A percentile compares a stretch with the other conserved stretches of the same genome.
Conservation (phyloP, 2,113 vertebrate species). For the Salvelinus namaycush region DNA sequence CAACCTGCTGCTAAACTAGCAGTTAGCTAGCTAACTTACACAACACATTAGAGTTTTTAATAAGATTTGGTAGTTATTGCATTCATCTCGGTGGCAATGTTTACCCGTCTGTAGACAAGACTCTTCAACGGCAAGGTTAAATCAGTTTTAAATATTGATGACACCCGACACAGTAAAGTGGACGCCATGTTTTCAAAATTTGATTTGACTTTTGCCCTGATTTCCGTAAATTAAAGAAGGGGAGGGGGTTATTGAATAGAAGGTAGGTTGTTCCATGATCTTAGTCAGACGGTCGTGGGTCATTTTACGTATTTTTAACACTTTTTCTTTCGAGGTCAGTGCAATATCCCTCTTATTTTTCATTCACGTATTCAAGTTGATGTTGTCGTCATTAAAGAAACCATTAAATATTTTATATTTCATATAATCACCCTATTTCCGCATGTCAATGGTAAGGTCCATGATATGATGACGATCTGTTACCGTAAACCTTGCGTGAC, state of each 20-base stretch:
- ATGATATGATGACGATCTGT: slow-evolving; percentile 17
- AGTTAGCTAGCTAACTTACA: background rate
- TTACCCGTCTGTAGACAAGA: background rate
- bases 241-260: background rate
- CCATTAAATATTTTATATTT: background rate
- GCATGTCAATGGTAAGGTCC: slow-evolving; percentile 28
- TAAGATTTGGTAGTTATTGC: background rate
- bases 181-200: background rate
- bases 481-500: slow-evolving; percentile 43
- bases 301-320: background rate
- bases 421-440: background rate
- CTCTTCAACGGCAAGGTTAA: background rate
- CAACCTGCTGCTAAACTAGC: background rate
- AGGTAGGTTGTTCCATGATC: no score
- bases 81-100: background rate
- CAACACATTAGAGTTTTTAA: background rate
- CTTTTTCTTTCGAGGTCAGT: background rate
- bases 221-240: background rate
- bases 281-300: no score
- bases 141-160: background rate
- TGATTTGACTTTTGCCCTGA: background rate
- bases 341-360: background rate
- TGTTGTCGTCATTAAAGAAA: background rate
- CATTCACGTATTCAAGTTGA: background rate
- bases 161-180: background rate